Evolutionary conservation across 2,888 invertebrate genomes (phyloP), one percentile per base, ranked within the genome.

Genomic region (Drosophila incognita): DNA sequence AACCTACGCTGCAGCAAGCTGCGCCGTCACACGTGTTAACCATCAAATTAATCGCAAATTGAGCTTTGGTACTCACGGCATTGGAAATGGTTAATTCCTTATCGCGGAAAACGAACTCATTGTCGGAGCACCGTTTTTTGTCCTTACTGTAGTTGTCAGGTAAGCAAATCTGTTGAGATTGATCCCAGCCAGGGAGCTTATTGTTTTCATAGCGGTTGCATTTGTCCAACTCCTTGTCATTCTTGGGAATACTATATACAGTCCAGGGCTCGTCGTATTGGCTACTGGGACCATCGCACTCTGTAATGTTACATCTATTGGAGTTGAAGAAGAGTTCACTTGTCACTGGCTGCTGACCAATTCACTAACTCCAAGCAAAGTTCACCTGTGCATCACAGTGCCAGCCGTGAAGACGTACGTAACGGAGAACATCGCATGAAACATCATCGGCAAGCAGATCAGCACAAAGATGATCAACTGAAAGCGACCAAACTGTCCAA

Each of bases 371-470:
- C 2, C 8, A 52, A 10, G 24, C 51, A 15, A 71, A 71, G 40
- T 82, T 91, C 93, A 96, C 96, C 96, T 95, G 94, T 96, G 95
- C 49, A 94, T 94, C 24, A 96, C 93, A 70, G 95, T 94, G 63
- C 95, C 95, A 0, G 96, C 95, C 0, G 96, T 95, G 91, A 96
- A 96, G 67, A 96, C 95, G 86, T 95, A 96, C 53, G 95, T 95
- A 76, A 95, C 94, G 81, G 95, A 94, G 88, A 94, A 95, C 74
- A 95, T 94, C 0, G 95, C 95, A 3, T 95, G 95, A 91, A 96
- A 94, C 66, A 95, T 93, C 78, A 96, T 94, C 1, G 96, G 95
- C 36, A 96, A 72, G 66, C 95, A 94, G 52, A 96, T 94, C 68
- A 96, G 91, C 42, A 94, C 63, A 70, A 95, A 94, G 73, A 95